phyloP scores from a whole-genome alignment of 2,797 vertebrate species.

The Uromys caudimaculatus region DNA sequence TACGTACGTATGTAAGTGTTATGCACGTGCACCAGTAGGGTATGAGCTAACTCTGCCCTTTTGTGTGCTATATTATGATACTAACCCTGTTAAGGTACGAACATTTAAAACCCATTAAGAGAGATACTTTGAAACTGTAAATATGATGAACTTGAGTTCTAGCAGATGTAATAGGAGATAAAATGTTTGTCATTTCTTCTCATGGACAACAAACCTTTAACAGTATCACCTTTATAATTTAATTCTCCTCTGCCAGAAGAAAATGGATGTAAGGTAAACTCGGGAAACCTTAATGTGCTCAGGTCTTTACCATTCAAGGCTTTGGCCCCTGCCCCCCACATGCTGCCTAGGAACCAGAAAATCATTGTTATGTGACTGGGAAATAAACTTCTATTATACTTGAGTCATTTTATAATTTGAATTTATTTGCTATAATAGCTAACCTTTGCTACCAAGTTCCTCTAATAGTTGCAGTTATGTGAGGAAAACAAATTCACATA shows the following conservation, averaged over 20 bases:
- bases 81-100: background rate
- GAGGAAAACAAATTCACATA: conserved; percentile 23
- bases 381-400: background rate
- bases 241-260: background rate
- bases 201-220: background rate
- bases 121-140: background rate
- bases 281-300: background rate
- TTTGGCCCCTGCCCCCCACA: background rate
- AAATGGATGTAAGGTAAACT: background rate
- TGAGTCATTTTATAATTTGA: background rate
- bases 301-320: background rate
- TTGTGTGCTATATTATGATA: background rate
- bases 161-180: background rate
- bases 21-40: background rate
- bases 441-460: background rate
- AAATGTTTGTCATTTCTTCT: background rate
- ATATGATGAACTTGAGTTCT: background rate
- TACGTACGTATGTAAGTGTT: background rate
- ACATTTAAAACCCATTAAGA: background rate
- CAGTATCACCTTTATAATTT: background rate
- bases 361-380: background rate
- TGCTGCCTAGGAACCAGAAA: background rate
- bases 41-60: background rate
- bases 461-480: background rate
- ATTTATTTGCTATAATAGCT: background rate